phyloP scores from a whole-genome alignment of 2,888 invertebrate genomes.

The Ectemnius lituratus region DNA sequence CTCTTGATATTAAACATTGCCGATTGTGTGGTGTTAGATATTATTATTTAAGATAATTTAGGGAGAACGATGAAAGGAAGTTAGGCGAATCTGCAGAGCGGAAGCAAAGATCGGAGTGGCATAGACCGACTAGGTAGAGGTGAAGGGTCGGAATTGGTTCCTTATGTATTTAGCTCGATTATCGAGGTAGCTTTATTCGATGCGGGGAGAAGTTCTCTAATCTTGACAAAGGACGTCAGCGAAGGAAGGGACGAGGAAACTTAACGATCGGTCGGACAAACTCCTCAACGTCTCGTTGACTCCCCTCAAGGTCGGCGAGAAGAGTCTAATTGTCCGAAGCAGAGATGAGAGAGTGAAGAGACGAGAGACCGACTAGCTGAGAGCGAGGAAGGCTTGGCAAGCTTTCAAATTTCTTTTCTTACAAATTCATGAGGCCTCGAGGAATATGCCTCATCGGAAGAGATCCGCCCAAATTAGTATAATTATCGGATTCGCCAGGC shows the following conservation, averaged over 20 bases:
- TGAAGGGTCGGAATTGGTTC: not conserved
- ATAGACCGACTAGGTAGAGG: not conserved
- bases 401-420: constrained; percentile 56
- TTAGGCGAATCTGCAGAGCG: too few species aligned
- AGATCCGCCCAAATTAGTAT: constrained; percentile 47
- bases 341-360: constrained; percentile 13
- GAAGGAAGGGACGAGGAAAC: constrained; percentile 39
- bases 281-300: constrained; percentile 56
- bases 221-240: constrained; percentile 33
- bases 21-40: too few species aligned
- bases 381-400: constrained; percentile 40
- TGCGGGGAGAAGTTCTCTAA: constrained; percentile 45
- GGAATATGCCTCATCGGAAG: constrained; percentile 35
- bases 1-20: too few species aligned
- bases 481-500: constrained; percentile 42
- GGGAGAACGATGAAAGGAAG: too few species aligned
- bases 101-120: too few species aligned
- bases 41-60: too few species aligned
- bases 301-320: constrained; percentile 56
- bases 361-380: constrained; percentile 20
- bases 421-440: constrained; percentile 55
- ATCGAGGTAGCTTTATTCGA: constrained; percentile 36
- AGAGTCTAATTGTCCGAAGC: constrained; percentile 60
- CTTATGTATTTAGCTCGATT: constrained; percentile 18
- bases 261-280: constrained; percentile 57